Base-by-base conservation (phyloP, 2,797 vertebrate genomes). In the Hoplostethus mediterraneus region DNA sequence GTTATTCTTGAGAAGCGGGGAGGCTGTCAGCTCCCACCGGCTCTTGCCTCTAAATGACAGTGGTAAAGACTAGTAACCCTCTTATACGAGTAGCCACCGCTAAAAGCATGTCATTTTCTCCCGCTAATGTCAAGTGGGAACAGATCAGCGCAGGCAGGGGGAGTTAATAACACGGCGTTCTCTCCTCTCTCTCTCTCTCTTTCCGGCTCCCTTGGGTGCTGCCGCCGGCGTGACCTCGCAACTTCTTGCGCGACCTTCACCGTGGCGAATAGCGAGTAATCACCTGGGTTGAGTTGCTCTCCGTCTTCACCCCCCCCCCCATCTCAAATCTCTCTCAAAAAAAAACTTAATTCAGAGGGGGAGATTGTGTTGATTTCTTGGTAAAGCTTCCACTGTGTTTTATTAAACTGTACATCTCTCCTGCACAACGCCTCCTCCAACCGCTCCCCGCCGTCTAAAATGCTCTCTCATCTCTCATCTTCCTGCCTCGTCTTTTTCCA, bases 41-140 rank as follows among this genome's bases (percentile, higher is more conserved):
- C 80, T 78, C 86, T 77, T 55, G 67, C 79, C 71, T 90, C 81
- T 83, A 89, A 92, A 86, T 85, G 90, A 87, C 85, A 80, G 84
- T 76, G 85, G 75, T 80, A 89, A 86, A 58, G 65, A 56, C 14
- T 14, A 9, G 42, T 58, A 67, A 67, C 85, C 83, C 90, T 89
- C 88, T 85, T 80, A 81, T 77, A 75, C 59, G 84, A 84, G 83
- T 85, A 69, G 82, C 80, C 79, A 8, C 74, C 4, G 82, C 84
- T 93, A 92, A 92, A 90, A 93, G 91, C 88, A 79, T 90, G 87
- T 91, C 83, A 93, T 92, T 90, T 93, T 88, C 90, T 84, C 75
- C 77, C 14, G 79, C 88, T 92, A 90, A 91, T 93, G 90, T 92
- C 88, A 92, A 92, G 90, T 81, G 83, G 84, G 84, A 87, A 81